Conservation (phyloP, 2,888 invertebrate genomes). For the Holacanthella duospinosa region DNA sequence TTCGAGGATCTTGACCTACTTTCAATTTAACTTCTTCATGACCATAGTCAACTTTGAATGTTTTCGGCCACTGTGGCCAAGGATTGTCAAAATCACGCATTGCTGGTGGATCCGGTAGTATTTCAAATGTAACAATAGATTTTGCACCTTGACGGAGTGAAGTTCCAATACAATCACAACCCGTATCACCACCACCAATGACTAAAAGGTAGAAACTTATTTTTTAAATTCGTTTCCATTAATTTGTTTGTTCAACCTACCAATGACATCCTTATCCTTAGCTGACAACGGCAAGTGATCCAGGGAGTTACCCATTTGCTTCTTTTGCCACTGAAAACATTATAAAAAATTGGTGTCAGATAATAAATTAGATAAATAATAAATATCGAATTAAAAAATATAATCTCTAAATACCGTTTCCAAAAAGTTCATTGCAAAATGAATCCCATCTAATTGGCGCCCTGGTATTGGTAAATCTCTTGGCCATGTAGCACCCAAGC, state of each 20-base stretch:
- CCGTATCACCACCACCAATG: conserved; percentile 82
- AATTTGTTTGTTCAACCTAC: background rate
- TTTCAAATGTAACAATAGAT: conserved; percentile 90
- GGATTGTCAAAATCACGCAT: conserved; percentile 79
- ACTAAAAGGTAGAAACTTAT: conserved; percentile 43
- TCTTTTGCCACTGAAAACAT: conserved; percentile 67
- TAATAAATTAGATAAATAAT: too few relatives aligned
- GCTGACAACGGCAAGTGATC: conserved; percentile 58
- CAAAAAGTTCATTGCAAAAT: conserved; percentile 96
- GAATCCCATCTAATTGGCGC: conserved; percentile 79
- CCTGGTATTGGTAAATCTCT: conserved; percentile 75
- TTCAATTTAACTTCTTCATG: conserved; percentile 92
- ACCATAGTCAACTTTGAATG: conserved; percentile 95
- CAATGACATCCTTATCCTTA: conserved; percentile 81
- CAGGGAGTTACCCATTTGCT: conserved; percentile 61
- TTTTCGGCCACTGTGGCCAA: conserved; percentile 97
- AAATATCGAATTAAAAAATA: background rate
- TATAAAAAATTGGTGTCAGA: background rate
- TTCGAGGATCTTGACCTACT: conserved; percentile 83
- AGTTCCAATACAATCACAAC: conserved; percentile 94
- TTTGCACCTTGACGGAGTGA: conserved; percentile 84
- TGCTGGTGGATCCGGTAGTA: conserved; percentile 80
- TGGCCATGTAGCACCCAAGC: conserved; percentile 93
- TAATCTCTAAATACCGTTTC: conserved; percentile 50
- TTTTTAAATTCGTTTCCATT: background rate